Evolutionary conservation across 2,113 vertebrate species (phyloP).

Genomic region (Pan troglodytes): NHGRI_mPanTro3-v2.1_pri NC_072398.2:56987001-56987500

Average conservation of each 20-base stretch:
- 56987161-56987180: not conserved
- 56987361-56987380: not conserved
- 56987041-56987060: not conserved
- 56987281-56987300: not conserved
- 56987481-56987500: not conserved
- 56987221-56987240: not conserved
- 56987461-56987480: not conserved
- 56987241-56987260: not conserved
- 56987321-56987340: not conserved
- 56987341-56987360: not conserved
- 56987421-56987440: not conserved
- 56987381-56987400: not conserved
- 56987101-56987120: not conserved
- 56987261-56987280: not conserved
- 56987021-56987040: not conserved
- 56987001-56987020: constrained; percentile 1
- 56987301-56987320: not conserved
- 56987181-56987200: not conserved
- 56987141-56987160: not conserved
- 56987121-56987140: not conserved
- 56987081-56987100: not conserved
- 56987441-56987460: not conserved
- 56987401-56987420: not conserved
- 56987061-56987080: not conserved
- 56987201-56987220: not conserved